Base-by-base conservation (phyloP, 2,888 invertebrate genomes). In the Aphelenchoides bicaudatus region DNA sequence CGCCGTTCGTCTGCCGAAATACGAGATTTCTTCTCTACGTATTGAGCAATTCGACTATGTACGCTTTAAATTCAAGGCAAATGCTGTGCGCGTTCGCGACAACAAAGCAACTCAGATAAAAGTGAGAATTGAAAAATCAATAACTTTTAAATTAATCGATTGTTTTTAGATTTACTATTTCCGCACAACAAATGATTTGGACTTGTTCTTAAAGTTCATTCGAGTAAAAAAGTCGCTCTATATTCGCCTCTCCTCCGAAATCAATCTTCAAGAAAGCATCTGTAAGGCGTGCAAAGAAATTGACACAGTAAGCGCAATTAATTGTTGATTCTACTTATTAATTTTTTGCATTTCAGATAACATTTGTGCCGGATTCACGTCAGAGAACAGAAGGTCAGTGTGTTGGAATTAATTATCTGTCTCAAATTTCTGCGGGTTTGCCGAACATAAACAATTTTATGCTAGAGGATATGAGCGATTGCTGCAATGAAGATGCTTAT, bases 401-500 rank as follows among this genome's bases (percentile, higher is more conserved):
- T n/a, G 10, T 21, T n/a, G 10, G 16, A 6, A n/a, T 43, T 25
- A n/a, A 43, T 25, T 43, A 43, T 25, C 23, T 43, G 43, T 19
- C 43, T 6, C 23, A 8, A 8, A 21, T 43, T 19, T 6, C 16
- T 25, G 43, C 16, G 6, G 6, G 16, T 10, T 25, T 43, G 10
- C 43, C 43, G 21, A n/a, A 6, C 10, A 19, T 43, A 6, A 43
- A 21, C 6, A 21, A 19, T 10, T 43, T 43, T 8, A 43, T 6
- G 21, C 21, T 43, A 8, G 43, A 43, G 23, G 43, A 43, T n/a
- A 25, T 25, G 43, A 43, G 43, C 43, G 43, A 43, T n/a, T 21
- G 25, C 23, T 43, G 10, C 21, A 6, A n/a, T 25, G 43, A 43
- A 10, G 43, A 43, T 25, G 43, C 43, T 10, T 25, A 43, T n/a